Evolutionary conservation across 2,113 vertebrate genomes (phyloP).

Genomic region (Lepidothrix coronata): DNA sequence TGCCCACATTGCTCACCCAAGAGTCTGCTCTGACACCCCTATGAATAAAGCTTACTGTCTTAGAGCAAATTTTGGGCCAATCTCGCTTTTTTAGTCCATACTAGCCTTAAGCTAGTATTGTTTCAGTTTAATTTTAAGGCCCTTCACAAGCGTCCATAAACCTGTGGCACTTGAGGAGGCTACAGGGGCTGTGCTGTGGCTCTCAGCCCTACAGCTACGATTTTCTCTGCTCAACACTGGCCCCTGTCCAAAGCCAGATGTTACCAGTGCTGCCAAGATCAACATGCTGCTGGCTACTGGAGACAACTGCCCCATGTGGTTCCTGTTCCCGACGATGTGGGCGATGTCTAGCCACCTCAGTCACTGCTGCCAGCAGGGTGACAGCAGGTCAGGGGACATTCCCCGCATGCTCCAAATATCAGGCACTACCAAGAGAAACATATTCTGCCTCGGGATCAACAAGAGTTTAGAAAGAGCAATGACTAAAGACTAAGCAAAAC

Average conservation of each 20-base stretch:
- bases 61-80: background rate
- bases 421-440: background rate
- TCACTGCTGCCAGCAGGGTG: background rate
- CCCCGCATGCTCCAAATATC: background rate
- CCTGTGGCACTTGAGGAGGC: background rate
- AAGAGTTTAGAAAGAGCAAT: background rate
- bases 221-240: background rate
- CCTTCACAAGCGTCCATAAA: background rate
- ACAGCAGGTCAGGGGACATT: background rate
- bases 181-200: background rate
- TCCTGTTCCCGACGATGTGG: background rate
- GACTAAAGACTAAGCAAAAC: background rate
- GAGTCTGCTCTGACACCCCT: background rate
- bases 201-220: accelerated
- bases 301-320: background rate
- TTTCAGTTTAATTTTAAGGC: background rate
- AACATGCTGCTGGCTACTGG: background rate
- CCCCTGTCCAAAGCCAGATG: background rate
- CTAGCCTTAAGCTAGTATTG: background rate
- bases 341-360: background rate
- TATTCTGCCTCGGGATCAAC: background rate
- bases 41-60: background rate
- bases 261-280: background rate
- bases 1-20: background rate
- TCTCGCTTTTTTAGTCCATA: background rate